Percentiles rank a stretch among this genome's conserved stretches.
phyloP scores from a whole-genome alignment of 2,888 invertebrate species.

The Exocentrus adspersus region DNA sequence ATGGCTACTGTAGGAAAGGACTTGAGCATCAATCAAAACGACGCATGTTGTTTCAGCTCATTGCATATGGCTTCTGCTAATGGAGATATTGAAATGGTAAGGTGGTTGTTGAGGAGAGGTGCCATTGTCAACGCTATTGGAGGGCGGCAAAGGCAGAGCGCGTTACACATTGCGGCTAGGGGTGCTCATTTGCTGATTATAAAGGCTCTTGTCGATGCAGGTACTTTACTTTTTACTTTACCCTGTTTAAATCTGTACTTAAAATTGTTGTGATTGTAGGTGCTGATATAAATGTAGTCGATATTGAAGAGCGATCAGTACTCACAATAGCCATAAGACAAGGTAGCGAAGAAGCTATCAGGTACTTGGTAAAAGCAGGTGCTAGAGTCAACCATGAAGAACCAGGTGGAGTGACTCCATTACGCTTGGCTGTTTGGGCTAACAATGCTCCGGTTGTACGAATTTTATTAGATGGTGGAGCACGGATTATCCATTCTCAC shows the following conservation, averaged over 20 bases:
- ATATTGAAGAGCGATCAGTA: conserved; percentile 64
- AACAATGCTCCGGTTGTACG: conserved; percentile 68
- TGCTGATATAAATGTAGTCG: conserved; percentile 70
- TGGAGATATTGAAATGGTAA: conserved; percentile 69
- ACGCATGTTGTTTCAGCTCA: conserved; percentile 73
- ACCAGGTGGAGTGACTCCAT: conserved; percentile 74
- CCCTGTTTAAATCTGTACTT: no score
- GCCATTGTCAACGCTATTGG: conserved; percentile 59
- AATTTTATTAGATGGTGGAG: conserved; percentile 71
- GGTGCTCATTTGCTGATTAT: conserved; percentile 62
- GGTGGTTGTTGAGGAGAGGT: conserved; percentile 53
- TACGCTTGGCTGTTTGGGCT: conserved; percentile 75
- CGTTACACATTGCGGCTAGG: conserved; percentile 61
- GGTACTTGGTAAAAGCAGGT: conserved; percentile 67
- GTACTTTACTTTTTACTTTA: no score
- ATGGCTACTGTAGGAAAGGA: conserved; percentile 62
- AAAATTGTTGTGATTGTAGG: conserved; percentile 60
- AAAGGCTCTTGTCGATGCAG: conserved; percentile 64
- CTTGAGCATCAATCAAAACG: conserved; percentile 72
- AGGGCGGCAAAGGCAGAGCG: conserved; percentile 61
- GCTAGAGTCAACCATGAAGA: conserved; percentile 77
- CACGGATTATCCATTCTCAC: conserved; percentile 76
- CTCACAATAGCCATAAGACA: conserved; percentile 63
- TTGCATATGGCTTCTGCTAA: conserved; percentile 74
- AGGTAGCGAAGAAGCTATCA: conserved; percentile 61